Base-by-base conservation (phyloP, 2,888 invertebrate species). In the Argyra leucocephala region DNA sequence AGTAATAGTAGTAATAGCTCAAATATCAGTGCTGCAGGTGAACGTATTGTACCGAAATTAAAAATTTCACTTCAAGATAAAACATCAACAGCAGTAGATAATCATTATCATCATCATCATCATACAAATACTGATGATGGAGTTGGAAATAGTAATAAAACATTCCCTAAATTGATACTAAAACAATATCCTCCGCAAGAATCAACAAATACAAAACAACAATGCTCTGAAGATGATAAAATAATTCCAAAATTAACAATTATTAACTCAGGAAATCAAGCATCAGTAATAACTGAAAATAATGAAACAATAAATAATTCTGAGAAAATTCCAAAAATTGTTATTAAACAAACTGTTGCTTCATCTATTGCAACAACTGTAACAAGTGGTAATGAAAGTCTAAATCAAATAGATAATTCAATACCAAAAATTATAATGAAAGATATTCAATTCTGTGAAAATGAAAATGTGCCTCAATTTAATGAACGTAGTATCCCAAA, bases 71-170 rank as follows among this genome's bases (percentile, higher is more conserved):
- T 73, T 76, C 81, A 71, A 75, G 74, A 74, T 23, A 59, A 48
- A 69, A 81, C 80, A 72, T 63, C 67, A 22, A 63, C 66, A n/a
- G 61, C 66, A 15, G 18, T 60, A 48, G 48, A 48, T 48, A n/a
- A n/a, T 18, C 58, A 65, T 66, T 82, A 71, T 82, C 82, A 72
- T 82, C 81, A n/a, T 48, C 58, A 65, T 65, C 82, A 71, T 82
- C 82, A 72, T 82, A 82, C 24, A 81, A 81, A 70, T 82, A 81
- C 71, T 83, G 82, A 79, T 83, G 82, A 76, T 81, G 81, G 73
- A 82, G 82, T 62, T 83, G 82, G 76, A 82, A 81, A 9, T 83
- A 82, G 74, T 81, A 75, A 73, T 80, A 80, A 83, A 71, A 79
- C 76, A 59, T 74, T 79, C 57, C 80, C 81, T 70, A 80, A 80